phyloP scores from a whole-genome alignment of 2,797 vertebrate genomes.

The Pampus argenteus region DNA sequence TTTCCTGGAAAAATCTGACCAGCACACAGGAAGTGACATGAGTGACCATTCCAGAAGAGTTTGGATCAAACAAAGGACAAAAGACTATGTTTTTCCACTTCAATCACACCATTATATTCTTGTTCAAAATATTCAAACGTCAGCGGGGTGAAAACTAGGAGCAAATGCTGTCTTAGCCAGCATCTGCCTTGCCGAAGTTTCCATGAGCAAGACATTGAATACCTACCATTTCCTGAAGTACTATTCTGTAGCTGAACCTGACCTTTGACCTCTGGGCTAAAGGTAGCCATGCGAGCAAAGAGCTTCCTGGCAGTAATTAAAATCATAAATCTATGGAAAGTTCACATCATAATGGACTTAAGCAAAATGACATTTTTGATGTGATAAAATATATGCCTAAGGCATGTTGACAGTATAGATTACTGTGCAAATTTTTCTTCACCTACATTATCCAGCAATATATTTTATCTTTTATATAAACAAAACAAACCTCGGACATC shows the following conservation, averaged over 20 bases:
- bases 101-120: too few species aligned
- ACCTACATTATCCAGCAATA: conserved; percentile 18
- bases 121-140: not conserved
- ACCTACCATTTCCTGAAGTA: not conserved
- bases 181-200: conserved; percentile 3
- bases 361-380: not conserved
- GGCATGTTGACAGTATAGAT: not conserved
- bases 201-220: not conserved
- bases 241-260: conserved; percentile 17
- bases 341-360: not conserved
- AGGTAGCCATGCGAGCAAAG: not conserved
- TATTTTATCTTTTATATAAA: conserved; percentile 34
- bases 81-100: too few species aligned
- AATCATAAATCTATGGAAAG: not conserved
- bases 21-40: too few species aligned
- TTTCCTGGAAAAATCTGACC: too few species aligned
- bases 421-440: not conserved
- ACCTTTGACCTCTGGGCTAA: conserved; percentile 34
- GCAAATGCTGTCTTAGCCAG: not conserved
- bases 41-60: too few species aligned
- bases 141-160: not conserved
- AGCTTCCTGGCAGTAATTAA: not conserved
- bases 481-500: conserved; percentile 43
- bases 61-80: too few species aligned
- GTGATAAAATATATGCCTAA: not conserved